Base-by-base conservation (phyloP, 2,113 vertebrate genomes). In the Oophaga pumilio region DNA sequence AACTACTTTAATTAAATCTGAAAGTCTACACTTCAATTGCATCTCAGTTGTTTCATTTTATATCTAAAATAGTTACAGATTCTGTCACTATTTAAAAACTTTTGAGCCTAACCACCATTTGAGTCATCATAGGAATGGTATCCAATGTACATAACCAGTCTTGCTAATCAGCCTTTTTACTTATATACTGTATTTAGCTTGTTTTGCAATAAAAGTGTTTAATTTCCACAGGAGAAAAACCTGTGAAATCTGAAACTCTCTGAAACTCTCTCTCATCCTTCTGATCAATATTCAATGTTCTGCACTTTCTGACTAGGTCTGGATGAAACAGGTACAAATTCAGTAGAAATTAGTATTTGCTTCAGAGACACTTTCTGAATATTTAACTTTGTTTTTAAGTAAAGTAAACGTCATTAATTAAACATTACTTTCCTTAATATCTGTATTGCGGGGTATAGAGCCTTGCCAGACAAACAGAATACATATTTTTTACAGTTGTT, bases 251-350 rank as follows among this genome's bases (percentile, higher is more conserved):
- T 43, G 62, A 79, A 56, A 57, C 60, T 49, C 64, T 86, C 22
- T 43, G 62, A 79, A 56, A 57, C 60, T 49, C 62, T 52, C 56
- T 59, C 60, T 69, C 24, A 80, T 77, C 60, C 43, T 18, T 49
- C 84, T 85, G 84, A 76, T 76, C 76, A 87, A 87, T 87, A 87
- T 87, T 80, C 64, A 69, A 49, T 81, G 26, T 24, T 15, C n/a
- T 87, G 26, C 64, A 26, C 24, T 87, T 87, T 87, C 76, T 87
- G 57, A 71, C 76, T 66, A 68, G 85, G 73, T 66, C 62, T 71
- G 24, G 76, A 80, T 69, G 62, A 86, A 86, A 80, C 49, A 80
- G 82, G 69, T 83, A 83, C 81, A 83, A 69, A 83, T 83, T 83
- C 62, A 83, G 62, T 62, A 69, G 59, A 64, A 62, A 77, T 78